A percentile compares a stretch with the other conserved stretches of the same genome.
Evolutionary conservation across 2,888 invertebrate genomes (phyloP).

Genomic region (Campoletis raptor): DNA sequence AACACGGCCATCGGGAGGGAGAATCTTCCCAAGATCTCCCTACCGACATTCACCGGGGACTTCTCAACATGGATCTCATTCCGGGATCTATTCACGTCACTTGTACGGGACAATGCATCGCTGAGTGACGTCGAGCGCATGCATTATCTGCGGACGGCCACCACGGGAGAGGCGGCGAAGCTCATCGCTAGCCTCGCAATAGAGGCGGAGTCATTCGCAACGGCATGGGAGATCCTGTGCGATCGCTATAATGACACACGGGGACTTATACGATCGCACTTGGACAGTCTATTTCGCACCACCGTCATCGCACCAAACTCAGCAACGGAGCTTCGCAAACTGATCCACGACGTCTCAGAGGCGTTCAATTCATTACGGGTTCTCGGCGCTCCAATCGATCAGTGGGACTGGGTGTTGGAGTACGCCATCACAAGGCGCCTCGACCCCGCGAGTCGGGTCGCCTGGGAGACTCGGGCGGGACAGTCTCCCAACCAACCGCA

Average conservation of each 20-base stretch:
- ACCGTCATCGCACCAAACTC: conserved; percentile 17
- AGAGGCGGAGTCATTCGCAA: conserved; percentile 17
- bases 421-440: conserved; percentile 29
- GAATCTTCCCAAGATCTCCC: neutral
- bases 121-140: conserved; percentile 17
- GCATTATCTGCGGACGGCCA: conserved; percentile 12
- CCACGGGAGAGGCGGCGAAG: conserved; percentile 26
- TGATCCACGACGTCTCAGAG: conserved; percentile 14
- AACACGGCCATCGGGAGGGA: too few relatives aligned
- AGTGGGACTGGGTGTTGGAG: conserved; percentile 40
- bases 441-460: conserved; percentile 14
- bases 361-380: conserved; percentile 22
- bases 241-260: conserved; percentile 11
- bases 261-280: neutral
- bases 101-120: neutral
- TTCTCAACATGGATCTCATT: conserved; percentile 10
- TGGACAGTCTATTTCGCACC: conserved; percentile 24
- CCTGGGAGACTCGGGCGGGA: too few relatives aligned
- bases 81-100: conserved; percentile 16
- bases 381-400: conserved; percentile 7
- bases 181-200: conserved; percentile 31
- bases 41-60: conserved; percentile 11
- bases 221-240: conserved; percentile 14
- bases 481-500: too few relatives aligned
- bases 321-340: conserved; percentile 5